Percentiles rank a stretch among this genome's conserved stretches.
Evolutionary conservation across 2,113 vertebrate species (phyloP).

Genomic region (Dasyurus viverrinus): DNA sequence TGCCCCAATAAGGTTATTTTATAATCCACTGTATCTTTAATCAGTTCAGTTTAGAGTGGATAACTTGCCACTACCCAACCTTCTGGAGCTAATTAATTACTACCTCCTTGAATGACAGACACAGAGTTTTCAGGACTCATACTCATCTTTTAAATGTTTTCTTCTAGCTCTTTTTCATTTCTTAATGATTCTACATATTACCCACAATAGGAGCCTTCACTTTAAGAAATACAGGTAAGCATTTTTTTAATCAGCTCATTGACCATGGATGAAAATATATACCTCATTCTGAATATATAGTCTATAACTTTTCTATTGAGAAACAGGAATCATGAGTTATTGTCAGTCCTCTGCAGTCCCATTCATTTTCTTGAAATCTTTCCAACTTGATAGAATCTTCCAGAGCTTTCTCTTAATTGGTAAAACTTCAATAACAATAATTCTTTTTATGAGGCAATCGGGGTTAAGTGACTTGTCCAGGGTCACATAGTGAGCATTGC

Average conservation of each 20-base stretch:
- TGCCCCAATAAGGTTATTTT: not conserved
- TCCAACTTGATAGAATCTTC: not conserved
- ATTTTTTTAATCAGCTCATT: not conserved
- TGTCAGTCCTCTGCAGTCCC: not conserved
- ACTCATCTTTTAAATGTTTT: not conserved
- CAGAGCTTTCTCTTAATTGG: not conserved
- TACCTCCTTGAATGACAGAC: too few species aligned
- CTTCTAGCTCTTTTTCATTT: not conserved
- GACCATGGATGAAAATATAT: not conserved
- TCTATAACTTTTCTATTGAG: not conserved
- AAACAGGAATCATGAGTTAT: not conserved
- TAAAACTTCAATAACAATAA: not conserved
- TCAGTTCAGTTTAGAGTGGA: not conserved
- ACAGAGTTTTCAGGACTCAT: not conserved
- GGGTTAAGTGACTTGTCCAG: too few species aligned
- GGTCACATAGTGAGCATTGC: not conserved
- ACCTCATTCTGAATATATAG: not conserved
- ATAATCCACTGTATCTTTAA: not conserved
- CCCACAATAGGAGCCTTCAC: not conserved
- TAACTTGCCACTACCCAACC: not conserved
- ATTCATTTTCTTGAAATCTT: not conserved
- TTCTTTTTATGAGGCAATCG: not conserved
- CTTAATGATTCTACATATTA: not conserved
- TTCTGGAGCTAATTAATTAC: too few species aligned
- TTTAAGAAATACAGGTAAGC: not conserved